phyloP scores from a whole-genome alignment of 2,113 vertebrate species.

The Elaphurus davidianus region DNA sequence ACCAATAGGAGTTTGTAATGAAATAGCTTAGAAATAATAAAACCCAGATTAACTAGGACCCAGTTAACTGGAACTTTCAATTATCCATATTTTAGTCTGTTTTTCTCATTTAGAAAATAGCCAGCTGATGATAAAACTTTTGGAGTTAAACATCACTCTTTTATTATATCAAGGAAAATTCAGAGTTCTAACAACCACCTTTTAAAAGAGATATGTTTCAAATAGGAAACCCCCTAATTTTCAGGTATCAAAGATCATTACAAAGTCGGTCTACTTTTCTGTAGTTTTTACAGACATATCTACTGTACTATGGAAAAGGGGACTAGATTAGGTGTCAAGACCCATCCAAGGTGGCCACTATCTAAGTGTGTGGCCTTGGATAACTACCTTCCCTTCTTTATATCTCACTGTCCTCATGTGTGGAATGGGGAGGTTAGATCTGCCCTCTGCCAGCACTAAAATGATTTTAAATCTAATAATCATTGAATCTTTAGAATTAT shows the following conservation, averaged over 20 bases:
- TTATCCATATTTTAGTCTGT: not conserved
- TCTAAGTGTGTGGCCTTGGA: not conserved
- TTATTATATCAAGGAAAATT: not conserved
- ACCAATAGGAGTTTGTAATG: conserved; percentile 26
- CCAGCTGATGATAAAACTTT: not conserved
- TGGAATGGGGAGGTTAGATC: not conserved
- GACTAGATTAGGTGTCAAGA: not conserved
- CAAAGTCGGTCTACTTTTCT: not conserved
- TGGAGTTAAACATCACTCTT: not conserved
- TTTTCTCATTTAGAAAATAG: conserved; percentile 12
- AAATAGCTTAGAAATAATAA: conserved; percentile 50
- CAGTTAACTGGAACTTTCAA: conserved; percentile 7
- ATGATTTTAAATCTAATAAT: not conserved
- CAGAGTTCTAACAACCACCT: not conserved
- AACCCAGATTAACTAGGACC: conserved; percentile 20
- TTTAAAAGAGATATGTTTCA: not conserved
- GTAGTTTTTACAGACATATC: not conserved
- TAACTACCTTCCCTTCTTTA: not conserved
- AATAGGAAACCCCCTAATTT: not conserved
- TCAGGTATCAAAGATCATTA: not conserved
- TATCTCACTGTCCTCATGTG: not conserved
- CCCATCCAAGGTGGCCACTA: not conserved
- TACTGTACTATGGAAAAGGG: not conserved
- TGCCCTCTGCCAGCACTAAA: not conserved
- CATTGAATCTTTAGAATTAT: not conserved